Conservation (phyloP, 1,140 invertebrate genomes). For the Pteromalus puparum region DNA sequence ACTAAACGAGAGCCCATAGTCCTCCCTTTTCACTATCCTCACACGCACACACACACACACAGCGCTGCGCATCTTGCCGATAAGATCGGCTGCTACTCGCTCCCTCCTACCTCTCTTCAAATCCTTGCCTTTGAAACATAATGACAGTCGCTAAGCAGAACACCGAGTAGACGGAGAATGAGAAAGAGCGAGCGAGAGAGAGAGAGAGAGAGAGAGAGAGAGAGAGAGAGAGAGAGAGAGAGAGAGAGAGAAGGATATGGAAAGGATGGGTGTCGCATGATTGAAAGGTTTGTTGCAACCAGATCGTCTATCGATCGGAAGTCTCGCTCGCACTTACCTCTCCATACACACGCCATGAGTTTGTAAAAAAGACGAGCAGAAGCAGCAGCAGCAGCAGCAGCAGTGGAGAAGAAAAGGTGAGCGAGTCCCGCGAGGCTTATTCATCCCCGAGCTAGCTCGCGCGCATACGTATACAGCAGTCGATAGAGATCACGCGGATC, state of each 20-base stretch:
- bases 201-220: neutral
- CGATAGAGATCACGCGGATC: conserved; percentile 10
- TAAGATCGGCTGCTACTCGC: neutral
- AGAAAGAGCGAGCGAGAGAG: neutral
- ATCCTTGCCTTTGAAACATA: conserved; percentile 5
- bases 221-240: neutral
- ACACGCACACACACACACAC: neutral
- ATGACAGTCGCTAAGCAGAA: conserved; percentile 20
- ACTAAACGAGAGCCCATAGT: neutral
- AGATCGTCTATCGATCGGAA: conserved; percentile 67
- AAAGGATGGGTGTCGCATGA: conserved; percentile 67
- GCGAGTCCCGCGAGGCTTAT: conserved; percentile 50
- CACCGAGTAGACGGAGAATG: neutral
- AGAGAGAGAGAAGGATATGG: neutral
- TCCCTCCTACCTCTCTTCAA: neutral
- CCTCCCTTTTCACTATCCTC: neutral
- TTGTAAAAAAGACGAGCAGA: neutral
- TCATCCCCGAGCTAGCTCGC: conserved; percentile 29
- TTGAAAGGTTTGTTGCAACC: conserved; percentile 65
- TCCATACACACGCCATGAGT: neutral
- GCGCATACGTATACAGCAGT: neutral
- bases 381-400: no score
- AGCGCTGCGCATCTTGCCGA: neutral
- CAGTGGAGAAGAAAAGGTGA: neutral
- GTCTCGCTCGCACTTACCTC: conserved; percentile 53